These are phyloP conservation scores for Aelia acuminata DNA, from an alignment of 2,888 invertebrate species.

Conservation along the genomic window DNA sequence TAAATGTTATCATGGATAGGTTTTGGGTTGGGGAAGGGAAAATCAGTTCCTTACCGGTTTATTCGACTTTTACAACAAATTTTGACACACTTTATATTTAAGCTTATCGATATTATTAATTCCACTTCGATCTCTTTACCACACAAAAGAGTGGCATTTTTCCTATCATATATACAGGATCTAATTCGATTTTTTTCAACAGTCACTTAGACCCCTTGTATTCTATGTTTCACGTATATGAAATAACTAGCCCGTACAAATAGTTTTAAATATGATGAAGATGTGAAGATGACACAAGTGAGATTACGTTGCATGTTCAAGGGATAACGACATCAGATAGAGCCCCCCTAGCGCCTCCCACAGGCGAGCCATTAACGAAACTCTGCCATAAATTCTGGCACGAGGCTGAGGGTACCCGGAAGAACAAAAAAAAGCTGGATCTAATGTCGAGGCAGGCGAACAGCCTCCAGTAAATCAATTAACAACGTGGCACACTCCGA, in stretches of 20 bases:
- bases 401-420: not conserved
- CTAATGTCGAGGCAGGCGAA: slow-evolving; percentile 5
- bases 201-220: too few species aligned
- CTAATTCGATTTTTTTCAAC: too few species aligned
- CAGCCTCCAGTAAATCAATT: slow-evolving; percentile 41
- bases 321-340: slow-evolving; percentile 21
- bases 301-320: not conserved
- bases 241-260: not conserved
- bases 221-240: too few species aligned
- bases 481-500: slow-evolving; percentile 13
- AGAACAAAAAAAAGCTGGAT: slow-evolving; percentile 20
- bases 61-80: too few species aligned
- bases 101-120: too few species aligned
- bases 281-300: not conserved
- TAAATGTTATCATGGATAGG: too few species aligned
- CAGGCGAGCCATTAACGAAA: not conserved
- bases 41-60: too few species aligned
- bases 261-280: not conserved
- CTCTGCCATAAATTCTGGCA: not conserved
- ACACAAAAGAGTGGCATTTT: too few species aligned
- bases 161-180: too few species aligned
- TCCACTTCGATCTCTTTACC: too few species aligned
- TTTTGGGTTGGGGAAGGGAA: too few species aligned
- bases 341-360: not conserved
- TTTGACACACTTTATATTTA: too few species aligned